Conservation (phyloP, 2,888 invertebrate species). For the Nephrotoma flavescens region DNA sequence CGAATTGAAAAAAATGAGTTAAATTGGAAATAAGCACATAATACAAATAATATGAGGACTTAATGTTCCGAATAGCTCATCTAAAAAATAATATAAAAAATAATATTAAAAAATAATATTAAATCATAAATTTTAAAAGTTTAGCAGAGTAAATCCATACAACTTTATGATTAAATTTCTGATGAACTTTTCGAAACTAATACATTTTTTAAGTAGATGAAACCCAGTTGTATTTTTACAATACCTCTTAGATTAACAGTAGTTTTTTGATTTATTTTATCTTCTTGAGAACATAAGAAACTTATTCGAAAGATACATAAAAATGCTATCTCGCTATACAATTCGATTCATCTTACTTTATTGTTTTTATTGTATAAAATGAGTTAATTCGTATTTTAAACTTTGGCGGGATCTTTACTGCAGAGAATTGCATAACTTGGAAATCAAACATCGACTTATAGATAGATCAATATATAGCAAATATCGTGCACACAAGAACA, state of each 20-base stretch:
- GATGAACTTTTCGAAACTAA: background rate
- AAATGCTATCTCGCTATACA: background rate
- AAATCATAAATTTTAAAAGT: background rate
- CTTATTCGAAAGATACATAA: background rate
- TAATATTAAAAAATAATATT: background rate
- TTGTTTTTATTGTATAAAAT: background rate
- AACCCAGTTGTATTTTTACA: background rate
- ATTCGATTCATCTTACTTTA: background rate
- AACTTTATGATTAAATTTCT: background rate
- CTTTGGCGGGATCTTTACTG: too few species aligned
- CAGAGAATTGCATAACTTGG: background rate
- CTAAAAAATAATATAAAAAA: background rate
- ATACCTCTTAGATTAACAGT: background rate
- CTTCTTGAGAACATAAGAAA: background rate
- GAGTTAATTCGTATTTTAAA: too few species aligned
- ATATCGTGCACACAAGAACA: background rate
- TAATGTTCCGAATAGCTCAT: background rate
- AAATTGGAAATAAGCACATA: too few species aligned
- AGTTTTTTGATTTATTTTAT: background rate
- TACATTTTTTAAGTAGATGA: background rate
- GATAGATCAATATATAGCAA: background rate
- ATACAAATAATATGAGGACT: background rate
- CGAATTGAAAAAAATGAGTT: too few species aligned
- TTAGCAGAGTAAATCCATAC: background rate
- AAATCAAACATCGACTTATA: background rate